These are phyloP conservation scores for Anoplopoma fimbria DNA, from an alignment of 2,113 vertebrate species.

Conservation along the genomic window DNA sequence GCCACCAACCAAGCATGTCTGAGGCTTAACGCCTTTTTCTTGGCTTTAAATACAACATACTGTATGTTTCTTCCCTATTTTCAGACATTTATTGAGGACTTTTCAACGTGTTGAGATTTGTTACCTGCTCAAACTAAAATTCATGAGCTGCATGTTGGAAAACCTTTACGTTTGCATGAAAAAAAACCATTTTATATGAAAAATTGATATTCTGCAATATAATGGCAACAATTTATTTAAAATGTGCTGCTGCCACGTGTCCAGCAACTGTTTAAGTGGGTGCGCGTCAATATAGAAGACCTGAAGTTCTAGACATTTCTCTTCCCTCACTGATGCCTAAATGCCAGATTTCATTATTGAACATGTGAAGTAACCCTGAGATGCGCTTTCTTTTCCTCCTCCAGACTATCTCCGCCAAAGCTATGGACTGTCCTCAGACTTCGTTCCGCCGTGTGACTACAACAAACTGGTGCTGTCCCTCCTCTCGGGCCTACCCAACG, in stretches of 20 bases:
- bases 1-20: neutral
- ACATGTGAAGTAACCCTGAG: neutral
- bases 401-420: conserved; percentile 99
- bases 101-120: neutral
- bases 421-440: conserved; percentile 97
- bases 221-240: no score
- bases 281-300: neutral
- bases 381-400: conserved; percentile 7
- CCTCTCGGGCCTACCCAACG: conserved; percentile 98
- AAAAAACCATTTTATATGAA: no score
- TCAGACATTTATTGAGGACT: neutral
- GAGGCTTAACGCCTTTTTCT: neutral
- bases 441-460: conserved; percentile 96
- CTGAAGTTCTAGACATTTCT: neutral
- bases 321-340: neutral
- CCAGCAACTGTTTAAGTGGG: neutral
- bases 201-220: neutral
- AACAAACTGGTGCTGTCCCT: conserved; percentile 99
- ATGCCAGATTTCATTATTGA: neutral
- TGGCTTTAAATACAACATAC: neutral
- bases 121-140: neutral
- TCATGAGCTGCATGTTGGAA: neutral
- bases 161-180: neutral
- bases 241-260: no score
- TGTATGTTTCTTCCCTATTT: neutral